These are phyloP conservation scores for Nyctibius grandis DNA, from an alignment of 2,797 vertebrate genomes.

Conservation along the genomic window DNA sequence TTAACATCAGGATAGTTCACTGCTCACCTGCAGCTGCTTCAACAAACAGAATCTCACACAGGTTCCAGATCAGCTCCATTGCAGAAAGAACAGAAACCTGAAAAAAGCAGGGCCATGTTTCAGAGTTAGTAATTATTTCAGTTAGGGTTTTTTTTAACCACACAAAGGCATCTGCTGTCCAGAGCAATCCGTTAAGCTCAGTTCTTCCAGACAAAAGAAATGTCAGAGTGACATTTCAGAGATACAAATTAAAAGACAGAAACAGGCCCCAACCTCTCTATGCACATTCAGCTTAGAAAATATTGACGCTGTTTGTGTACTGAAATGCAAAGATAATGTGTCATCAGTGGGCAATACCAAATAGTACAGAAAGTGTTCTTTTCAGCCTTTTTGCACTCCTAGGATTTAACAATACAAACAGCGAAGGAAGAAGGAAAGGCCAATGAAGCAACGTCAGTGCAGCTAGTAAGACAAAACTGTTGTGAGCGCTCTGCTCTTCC, in stretches of 20 bases:
- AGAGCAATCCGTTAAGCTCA: background rate
- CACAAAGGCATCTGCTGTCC: background rate
- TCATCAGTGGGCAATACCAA: background rate
- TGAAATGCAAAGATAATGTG: background rate
- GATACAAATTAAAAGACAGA: background rate
- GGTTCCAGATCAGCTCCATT: constrained; percentile 95
- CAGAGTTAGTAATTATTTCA: background rate
- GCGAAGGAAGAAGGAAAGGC: background rate
- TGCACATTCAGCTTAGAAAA: background rate
- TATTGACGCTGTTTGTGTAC: background rate
- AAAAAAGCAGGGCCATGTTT: background rate
- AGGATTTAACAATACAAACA: background rate
- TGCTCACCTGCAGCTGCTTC: constrained; percentile 89
- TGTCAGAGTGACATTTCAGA: background rate
- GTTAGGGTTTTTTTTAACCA: background rate
- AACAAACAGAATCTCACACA: constrained; percentile 96
- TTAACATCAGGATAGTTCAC: background rate
- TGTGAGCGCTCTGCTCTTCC: background rate
- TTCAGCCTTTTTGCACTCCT: background rate
- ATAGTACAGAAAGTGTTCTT: background rate
- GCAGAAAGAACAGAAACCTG: constrained; percentile 93
- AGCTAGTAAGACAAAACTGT: background rate
- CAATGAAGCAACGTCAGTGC: background rate
- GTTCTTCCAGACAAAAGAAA: background rate
- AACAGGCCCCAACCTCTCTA: background rate